A percentile compares a stretch with the other conserved stretches of the same genome.
These are phyloP conservation scores for Isichthys henryi DNA, from an alignment of 2,113 vertebrate species.

Conservation along the genomic window DNA sequence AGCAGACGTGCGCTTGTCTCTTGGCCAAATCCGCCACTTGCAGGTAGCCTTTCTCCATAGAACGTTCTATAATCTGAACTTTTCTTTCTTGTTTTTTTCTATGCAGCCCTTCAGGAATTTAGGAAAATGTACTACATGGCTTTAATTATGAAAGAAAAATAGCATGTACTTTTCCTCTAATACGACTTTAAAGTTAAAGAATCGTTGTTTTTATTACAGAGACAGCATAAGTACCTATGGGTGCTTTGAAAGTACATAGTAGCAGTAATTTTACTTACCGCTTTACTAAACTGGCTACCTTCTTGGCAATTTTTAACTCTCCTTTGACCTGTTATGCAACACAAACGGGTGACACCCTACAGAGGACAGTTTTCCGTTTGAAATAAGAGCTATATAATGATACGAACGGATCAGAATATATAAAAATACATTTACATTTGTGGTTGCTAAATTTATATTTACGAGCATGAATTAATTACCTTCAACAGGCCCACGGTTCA, in stretches of 20 bases:
- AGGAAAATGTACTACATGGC: not conserved
- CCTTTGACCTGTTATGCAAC: not conserved
- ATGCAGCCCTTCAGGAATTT: not conserved
- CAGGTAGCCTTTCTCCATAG: not conserved
- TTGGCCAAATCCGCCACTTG: not conserved
- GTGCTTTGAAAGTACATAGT: not conserved
- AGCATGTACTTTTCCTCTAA: not conserved
- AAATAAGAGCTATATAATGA: not conserved
- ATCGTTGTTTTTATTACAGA: not conserved
- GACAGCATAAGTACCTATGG: not conserved
- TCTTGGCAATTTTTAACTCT: not conserved
- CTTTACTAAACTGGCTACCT: not conserved
- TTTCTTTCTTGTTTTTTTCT: not conserved
- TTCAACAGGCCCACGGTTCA: not conserved
- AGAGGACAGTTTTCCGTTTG: not conserved
- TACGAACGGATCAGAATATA: not conserved
- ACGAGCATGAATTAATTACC: not conserved
- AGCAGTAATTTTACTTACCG: not conserved
- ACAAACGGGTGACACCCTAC: not conserved
- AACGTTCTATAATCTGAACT: not conserved
- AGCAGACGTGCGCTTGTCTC: not conserved
- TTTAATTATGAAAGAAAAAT: not conserved
- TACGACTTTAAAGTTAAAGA: not conserved
- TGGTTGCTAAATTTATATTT: slow-evolving; percentile 2
- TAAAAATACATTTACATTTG: slow-evolving; percentile 5